phyloP scores from a whole-genome alignment of 1,140 invertebrate genomes.

The Bemisia tabaci region DNA sequence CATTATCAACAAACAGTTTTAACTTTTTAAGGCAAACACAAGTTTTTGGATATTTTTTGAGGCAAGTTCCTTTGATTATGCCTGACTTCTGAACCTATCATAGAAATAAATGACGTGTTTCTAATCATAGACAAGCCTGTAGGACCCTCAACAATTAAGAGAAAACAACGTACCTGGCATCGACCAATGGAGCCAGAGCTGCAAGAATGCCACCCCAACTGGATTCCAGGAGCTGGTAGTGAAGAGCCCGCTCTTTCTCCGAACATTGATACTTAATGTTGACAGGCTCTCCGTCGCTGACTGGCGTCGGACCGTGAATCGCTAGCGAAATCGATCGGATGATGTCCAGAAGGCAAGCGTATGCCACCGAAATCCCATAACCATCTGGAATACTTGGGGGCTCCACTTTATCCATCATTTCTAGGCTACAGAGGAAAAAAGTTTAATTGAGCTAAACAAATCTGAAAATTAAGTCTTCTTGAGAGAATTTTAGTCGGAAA shows the following conservation, averaged over 20 bases:
- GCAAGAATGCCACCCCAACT: conserved; percentile 90
- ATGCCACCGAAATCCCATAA: conserved; percentile 89
- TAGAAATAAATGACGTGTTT: no score
- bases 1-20: no score
- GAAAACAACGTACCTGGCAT: no score
- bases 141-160: no score
- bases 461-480: not conserved
- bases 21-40: no score
- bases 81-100: no score
- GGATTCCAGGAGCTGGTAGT: conserved; percentile 74
- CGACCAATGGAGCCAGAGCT: conserved; percentile 78
- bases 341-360: conserved; percentile 79
- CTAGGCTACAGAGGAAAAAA: conserved; percentile 49
- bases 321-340: conserved; percentile 60
- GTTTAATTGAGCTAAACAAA: conserved; percentile 4
- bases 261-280: conserved; percentile 33
- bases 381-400: conserved; percentile 85
- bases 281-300: conserved; percentile 29
- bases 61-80: no score
- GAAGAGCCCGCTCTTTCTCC: conserved; percentile 41
- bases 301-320: conserved; percentile 42
- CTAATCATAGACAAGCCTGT: no score
- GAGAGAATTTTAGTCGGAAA: not conserved
- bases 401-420: conserved; percentile 89
- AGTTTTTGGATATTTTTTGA: no score